Percentiles rank a stretch among this genome's conserved stretches.
Evolutionary conservation across 2,113 vertebrate species (phyloP).

Genomic region (Stegostoma tigrinum): DNA sequence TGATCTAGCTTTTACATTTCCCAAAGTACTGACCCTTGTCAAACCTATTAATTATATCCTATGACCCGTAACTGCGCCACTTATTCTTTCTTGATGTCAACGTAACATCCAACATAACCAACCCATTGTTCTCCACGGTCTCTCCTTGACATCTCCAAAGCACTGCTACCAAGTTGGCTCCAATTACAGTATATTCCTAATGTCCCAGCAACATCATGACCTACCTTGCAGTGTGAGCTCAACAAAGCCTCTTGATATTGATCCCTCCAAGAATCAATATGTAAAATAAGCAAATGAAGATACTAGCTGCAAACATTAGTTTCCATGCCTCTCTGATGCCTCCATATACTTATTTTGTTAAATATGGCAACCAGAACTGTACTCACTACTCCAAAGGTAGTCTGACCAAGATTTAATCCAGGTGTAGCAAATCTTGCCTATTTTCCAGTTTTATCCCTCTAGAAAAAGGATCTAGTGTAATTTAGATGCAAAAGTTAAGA

Average conservation of each 20-base stretch:
- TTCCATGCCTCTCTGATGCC: background rate
- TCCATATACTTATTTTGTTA: no score
- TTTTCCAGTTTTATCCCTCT: no score
- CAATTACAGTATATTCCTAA: background rate
- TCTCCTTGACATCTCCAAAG: constrained; percentile 9
- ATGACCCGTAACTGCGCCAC: background rate
- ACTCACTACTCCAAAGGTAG: no score
- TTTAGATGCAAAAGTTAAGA: no score
- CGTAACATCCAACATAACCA: background rate
- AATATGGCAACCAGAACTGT: no score
- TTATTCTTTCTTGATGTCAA: background rate
- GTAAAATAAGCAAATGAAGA: no score
- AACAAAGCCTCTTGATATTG: background rate
- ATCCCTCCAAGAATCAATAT: background rate
- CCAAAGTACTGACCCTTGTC: background rate
- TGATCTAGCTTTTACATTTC: background rate
- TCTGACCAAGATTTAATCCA: no score
- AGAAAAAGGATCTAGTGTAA: no score
- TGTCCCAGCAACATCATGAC: background rate
- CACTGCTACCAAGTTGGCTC: background rate
- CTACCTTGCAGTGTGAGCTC: background rate
- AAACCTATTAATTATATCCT: background rate
- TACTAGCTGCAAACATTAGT: background rate
- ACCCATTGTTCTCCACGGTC: background rate
- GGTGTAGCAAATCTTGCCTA: no score